phyloP scores from a whole-genome alignment of 2,797 vertebrate species.

The Crocodylus rhombifer region DNA sequence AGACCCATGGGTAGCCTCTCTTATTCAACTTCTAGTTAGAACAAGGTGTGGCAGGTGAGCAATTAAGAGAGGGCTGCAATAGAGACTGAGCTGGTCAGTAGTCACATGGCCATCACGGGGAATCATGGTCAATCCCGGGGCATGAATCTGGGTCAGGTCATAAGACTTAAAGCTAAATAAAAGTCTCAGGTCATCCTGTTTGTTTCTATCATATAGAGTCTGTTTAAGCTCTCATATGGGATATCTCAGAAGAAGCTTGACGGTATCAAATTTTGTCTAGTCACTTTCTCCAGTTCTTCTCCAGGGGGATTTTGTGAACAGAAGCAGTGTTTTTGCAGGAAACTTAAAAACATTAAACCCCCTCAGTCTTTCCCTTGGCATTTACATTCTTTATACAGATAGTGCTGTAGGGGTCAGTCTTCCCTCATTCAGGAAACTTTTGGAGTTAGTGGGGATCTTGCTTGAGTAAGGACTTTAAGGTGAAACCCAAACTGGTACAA shows the following conservation, averaged over 20 bases:
- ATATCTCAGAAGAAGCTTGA: not conserved
- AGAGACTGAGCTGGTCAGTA: too few relatives aligned
- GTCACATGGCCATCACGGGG: too few relatives aligned
- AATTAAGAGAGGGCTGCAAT: too few relatives aligned
- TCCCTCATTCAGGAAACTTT: not conserved
- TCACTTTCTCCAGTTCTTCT: not conserved
- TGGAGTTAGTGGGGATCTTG: not conserved
- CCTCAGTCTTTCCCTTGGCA: not conserved
- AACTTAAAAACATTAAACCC: not conserved
- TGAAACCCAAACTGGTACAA: not conserved
- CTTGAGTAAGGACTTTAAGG: not conserved
- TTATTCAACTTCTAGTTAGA: too few relatives aligned
- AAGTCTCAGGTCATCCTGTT: not conserved
- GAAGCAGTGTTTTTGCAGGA: not conserved
- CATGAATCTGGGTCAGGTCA: not conserved
- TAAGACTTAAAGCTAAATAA: not conserved
- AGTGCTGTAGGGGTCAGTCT: too few relatives aligned
- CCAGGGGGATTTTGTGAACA: not conserved
- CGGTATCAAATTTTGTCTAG: not conserved
- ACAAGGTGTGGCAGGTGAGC: too few relatives aligned
- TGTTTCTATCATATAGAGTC: not conserved
- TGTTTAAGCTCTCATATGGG: not conserved
- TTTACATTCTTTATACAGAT: not conserved
- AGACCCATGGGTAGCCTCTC: too few relatives aligned
- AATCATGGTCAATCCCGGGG: too few relatives aligned